Evolutionary conservation across 2,797 vertebrate species (phyloP), one percentile per base, ranked within the genome.

Genomic region (Alcedo atthis): DNA sequence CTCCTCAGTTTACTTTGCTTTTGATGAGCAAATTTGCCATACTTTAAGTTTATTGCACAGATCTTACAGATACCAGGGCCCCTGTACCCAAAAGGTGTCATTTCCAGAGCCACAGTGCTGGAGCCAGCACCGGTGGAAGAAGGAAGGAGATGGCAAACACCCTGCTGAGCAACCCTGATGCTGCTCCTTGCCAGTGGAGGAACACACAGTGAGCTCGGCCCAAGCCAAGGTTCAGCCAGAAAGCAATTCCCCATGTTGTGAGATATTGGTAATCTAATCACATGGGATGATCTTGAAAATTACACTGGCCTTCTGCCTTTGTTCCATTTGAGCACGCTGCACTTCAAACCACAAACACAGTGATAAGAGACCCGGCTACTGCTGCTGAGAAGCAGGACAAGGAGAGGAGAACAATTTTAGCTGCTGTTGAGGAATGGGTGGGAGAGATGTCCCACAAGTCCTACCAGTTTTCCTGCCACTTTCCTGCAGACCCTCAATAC

Each of bases 261-360:
- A 84, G 92, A 91, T 28, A 95, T 5, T 73, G 80, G 63, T 95
- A 87, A 92, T 79, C 66, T 87, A 90, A 95, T 86, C 92, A 87
- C 59, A 77, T 5, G 74, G 83, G 77, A 93, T 73, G 70, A 89
- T 81, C 63, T 80, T 1, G 1, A 71, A 86, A 89, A 86, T 85
- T 76, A 84, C 77, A 76, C 6, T 74, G 33, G 80, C 82, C 87
- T 87, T 83, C 82, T 85, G 79, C 63, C 85, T 89, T 63, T 70
- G 74, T 57, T 81, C 48, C 67, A 48, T 67, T 14, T 45, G 79
- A 75, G 69, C 80, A 81, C 2, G 1, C 15, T 4, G 81, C 58
- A 43, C 82, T 85, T n/a, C 45, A 78, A 91, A 68, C 46, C 63
- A 35, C 37, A 3, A 1, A 22, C 28, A 35, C 48, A 57, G 46